Base-by-base conservation (phyloP, 2,113 vertebrate genomes). In the Hirundichthys speculiger region DNA sequence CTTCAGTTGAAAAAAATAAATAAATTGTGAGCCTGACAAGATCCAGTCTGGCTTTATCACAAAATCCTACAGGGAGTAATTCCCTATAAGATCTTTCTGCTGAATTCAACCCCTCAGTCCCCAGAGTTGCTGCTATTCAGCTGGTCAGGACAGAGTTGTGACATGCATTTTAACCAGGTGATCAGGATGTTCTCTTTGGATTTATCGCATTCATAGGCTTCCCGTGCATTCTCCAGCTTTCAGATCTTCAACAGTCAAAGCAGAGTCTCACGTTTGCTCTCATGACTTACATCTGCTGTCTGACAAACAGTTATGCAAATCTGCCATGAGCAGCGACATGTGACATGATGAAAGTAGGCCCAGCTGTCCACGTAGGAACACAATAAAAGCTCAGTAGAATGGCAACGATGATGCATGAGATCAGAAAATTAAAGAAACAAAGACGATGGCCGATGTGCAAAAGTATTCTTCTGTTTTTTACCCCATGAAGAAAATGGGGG, bases 101-200 rank as follows among this genome's bases (percentile, higher is more conserved):
- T 59, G 50, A 25, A 59, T 48, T 41, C 53, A 27, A n/a, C n/a
- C 12, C 41, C 6, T 15, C 38, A 25, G 42, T 76, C 77, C 48
- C 63, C 16, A 5, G 5, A 6, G 38, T 52, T 46, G 61, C 9
- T 60, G 18, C 49, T 16, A 13, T 72, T 71, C 59, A 64, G 55
- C 65, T 59, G 46, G 41, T 66, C 62, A 52, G 64, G 65, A 75
- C 69, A 52, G 66, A 85, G 60, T 16, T 77, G 70, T 86, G 65
- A 81, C 70, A 74, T 70, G 68, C 43, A 72, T 86, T 86, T 84
- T 56, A 72, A 73, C 58, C 64, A 72, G 73, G 58, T 79, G 52
- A 83, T 72, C 15, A 43, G 7, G 46, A 67, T 38, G 41, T 63
- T 57, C 48, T 13, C 47, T 12, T 21, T 48, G 2, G 11, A 18